Conservation (phyloP, 2,113 vertebrate species). For the Galeopterus variegatus region DNA sequence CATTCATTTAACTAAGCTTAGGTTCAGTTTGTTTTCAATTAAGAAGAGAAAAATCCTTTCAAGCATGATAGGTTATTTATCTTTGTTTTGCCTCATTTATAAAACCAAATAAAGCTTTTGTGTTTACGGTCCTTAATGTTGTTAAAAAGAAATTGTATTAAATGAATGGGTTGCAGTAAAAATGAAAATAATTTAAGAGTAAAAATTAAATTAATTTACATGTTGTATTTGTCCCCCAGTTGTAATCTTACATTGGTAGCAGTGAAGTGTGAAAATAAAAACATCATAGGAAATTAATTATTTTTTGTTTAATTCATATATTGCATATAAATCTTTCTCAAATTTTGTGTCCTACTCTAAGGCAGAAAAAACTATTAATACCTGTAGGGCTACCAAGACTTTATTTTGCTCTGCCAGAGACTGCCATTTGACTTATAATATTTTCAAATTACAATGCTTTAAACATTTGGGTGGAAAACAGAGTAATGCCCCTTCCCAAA, state of each 20-base stretch:
- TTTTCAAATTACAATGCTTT: background rate
- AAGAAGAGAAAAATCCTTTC: conserved; percentile 87
- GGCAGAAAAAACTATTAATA: background rate
- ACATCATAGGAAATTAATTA: background rate
- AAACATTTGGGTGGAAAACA: background rate
- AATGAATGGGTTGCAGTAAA: conserved; percentile 67
- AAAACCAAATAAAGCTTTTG: conserved; percentile 80
- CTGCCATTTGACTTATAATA: background rate
- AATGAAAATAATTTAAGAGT: conserved; percentile 62
- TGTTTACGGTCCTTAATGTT: conserved; percentile 79
- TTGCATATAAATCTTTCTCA: background rate
- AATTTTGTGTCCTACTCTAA: background rate
- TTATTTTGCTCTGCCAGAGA: background rate
- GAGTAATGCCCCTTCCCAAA: background rate
- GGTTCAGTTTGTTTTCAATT: conserved; percentile 89
- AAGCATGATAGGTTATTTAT: conserved; percentile 80
- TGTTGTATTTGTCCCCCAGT: conserved; percentile 52
- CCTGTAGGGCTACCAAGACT: background rate
- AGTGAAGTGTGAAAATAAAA: background rate
- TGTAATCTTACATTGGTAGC: conserved; percentile 26
- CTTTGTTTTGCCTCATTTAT: conserved; percentile 85
- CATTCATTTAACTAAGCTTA: conserved; percentile 87
- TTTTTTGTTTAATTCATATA: conserved; percentile 36
- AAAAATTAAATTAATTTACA: conserved; percentile 74
- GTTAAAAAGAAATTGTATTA: conserved; percentile 78